phyloP scores from a whole-genome alignment of 2,797 vertebrate genomes.

The Fringilla coelebs region DNA sequence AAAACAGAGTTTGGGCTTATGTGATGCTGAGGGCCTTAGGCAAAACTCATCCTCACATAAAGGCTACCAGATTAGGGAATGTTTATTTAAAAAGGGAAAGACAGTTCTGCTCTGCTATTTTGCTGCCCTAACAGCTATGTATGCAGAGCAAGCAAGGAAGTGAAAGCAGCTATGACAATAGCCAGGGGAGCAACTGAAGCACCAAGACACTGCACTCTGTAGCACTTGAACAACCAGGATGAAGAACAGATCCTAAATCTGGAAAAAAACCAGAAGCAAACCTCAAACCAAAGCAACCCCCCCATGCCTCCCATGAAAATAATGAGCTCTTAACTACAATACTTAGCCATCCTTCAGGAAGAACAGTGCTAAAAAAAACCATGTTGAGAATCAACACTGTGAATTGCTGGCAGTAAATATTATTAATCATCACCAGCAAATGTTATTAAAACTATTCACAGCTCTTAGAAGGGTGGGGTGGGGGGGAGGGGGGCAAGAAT shows the following conservation, averaged over 20 bases:
- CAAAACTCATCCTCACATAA: background rate
- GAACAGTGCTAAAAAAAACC: background rate
- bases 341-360: background rate
- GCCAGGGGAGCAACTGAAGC: background rate
- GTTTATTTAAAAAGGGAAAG: constrained; percentile 51
- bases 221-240: background rate
- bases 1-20: background rate
- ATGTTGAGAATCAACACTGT: background rate
- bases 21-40: background rate
- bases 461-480: background rate
- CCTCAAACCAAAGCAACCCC: background rate
- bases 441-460: background rate
- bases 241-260: background rate
- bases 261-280: background rate
- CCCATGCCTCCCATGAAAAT: no score
- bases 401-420: background rate
- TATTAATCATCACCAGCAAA: background rate
- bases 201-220: background rate
- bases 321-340: background rate
- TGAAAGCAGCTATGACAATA: constrained; percentile 25
- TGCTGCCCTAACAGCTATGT: constrained; percentile 19
- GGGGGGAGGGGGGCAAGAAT: rapidly evolving
- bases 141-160: background rate
- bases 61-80: constrained; percentile 61
- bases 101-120: constrained; percentile 12